These are phyloP conservation scores for Oncorhynchus keta DNA, from an alignment of 2,113 vertebrate species.

Conservation along the genomic window DNA sequence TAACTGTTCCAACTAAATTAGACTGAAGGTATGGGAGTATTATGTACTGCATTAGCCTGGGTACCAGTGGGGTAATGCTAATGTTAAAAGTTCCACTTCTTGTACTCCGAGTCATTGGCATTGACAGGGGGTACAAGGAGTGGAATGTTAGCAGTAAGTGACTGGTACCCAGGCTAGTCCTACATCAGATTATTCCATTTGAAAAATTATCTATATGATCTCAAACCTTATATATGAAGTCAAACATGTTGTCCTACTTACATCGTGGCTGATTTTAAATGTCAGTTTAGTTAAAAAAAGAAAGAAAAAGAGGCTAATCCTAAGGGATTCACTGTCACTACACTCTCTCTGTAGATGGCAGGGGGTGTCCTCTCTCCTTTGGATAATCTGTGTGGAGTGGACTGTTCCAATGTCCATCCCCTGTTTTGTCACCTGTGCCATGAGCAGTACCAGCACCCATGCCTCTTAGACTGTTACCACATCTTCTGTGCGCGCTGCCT, in stretches of 20 bases:
- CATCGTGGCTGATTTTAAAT: background rate
- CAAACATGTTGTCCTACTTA: background rate
- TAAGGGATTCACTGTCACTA: background rate
- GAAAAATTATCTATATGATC: background rate
- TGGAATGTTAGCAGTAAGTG: too few relatives aligned
- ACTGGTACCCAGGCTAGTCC: background rate
- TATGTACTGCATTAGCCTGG: background rate
- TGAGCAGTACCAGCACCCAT: slow-evolving; percentile 83
- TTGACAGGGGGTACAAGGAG: too few relatives aligned
- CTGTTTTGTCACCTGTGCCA: slow-evolving; percentile 88
- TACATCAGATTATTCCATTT: background rate
- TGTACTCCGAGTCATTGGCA: too few relatives aligned
- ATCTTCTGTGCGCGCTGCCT: slow-evolving; percentile 88
- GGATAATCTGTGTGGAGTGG: slow-evolving; percentile 75
- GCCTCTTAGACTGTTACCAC: slow-evolving; percentile 92
- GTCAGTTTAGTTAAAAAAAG: background rate
- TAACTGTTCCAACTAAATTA: slow-evolving; percentile 7
- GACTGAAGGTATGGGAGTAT: background rate
- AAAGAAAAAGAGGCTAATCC: too few relatives aligned
- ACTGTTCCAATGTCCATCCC: slow-evolving; percentile 79
- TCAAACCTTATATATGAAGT: background rate
- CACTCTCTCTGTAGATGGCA: slow-evolving; percentile 75
- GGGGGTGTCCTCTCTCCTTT: slow-evolving; percentile 79
- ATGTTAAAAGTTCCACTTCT: too few relatives aligned
- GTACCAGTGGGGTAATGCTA: too few relatives aligned